These are phyloP conservation scores for Zootermopsis nevadensis DNA, from an alignment of 2,888 invertebrate genomes.

Conservation along the genomic window DNA sequence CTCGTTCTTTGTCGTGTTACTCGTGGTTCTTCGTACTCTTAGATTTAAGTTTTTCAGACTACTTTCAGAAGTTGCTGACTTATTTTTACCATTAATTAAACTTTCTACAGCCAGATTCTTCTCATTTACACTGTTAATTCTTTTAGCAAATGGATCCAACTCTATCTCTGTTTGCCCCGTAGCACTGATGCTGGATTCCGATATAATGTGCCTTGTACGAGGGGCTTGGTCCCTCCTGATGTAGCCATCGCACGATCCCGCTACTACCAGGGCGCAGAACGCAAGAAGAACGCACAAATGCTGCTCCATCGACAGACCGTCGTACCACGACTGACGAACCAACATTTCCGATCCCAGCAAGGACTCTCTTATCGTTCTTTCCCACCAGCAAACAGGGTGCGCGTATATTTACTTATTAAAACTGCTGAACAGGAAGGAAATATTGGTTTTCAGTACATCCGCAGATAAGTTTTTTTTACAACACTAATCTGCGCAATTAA, in stretches of 20 bases:
- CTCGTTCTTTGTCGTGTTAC: too few species aligned
- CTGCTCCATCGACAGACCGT: background rate
- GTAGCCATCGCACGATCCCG: background rate
- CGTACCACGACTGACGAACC: background rate
- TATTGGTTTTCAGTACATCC: constrained; percentile 3
- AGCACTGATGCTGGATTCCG: background rate
- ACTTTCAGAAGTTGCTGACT: too few species aligned
- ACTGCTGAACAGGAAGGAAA: constrained; percentile 9
- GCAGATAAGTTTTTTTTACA: background rate
- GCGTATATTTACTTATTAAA: background rate
- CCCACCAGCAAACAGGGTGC: background rate
- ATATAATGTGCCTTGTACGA: background rate
- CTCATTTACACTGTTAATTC: background rate
- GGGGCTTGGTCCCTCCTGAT: background rate
- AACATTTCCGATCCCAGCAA: background rate
- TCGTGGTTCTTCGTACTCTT: too few species aligned
- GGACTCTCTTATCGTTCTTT: background rate
- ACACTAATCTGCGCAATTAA: too few species aligned
- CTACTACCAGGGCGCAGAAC: background rate
- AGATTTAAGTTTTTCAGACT: too few species aligned
- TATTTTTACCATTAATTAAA: too few species aligned
- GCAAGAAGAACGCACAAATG: background rate
- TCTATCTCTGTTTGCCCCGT: background rate
- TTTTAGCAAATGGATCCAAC: background rate
- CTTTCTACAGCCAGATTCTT: too few species aligned